These are phyloP conservation scores for Phacellophora camtschatica DNA, from an alignment of 30 jellyfish, hydroid and myxozoan species.

Conservation along the genomic window DNA sequence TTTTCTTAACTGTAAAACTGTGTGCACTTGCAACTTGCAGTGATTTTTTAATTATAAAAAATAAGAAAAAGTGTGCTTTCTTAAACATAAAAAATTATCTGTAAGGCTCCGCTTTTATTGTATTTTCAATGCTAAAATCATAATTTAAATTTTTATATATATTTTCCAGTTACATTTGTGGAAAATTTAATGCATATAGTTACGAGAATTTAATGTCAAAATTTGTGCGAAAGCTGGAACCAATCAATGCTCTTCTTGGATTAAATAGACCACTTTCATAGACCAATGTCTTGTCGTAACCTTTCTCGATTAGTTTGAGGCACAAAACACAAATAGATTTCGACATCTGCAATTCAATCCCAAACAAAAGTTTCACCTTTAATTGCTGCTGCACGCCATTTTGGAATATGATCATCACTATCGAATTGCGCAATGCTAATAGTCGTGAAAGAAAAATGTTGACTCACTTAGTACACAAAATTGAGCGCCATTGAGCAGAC, in stretches of 20 bases:
- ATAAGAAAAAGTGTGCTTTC: too few species aligned
- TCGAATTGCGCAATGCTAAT: neutral
- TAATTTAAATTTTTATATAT: too few species aligned
- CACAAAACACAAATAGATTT: neutral
- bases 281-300: neutral
- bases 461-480: neutral
- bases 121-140: too few species aligned
- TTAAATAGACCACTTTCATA: neutral
- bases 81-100: too few species aligned
- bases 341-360: neutral
- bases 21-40: too few species aligned
- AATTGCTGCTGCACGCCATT: neutral
- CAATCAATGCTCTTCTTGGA: neutral
- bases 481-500: conserved; percentile 5
- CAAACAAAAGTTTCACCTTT: neutral
- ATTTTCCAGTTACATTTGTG: too few species aligned
- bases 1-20: too few species aligned
- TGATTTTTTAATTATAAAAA: too few species aligned
- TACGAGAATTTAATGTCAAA: too few species aligned
- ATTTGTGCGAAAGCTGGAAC: too few species aligned
- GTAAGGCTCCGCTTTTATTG: too few species aligned
- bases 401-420: neutral
- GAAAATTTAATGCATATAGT: too few species aligned
- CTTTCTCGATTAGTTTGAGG: neutral
- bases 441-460: neutral